phyloP scores from a whole-genome alignment of 1,140 invertebrate species.

The Panonychus citri region DNA sequence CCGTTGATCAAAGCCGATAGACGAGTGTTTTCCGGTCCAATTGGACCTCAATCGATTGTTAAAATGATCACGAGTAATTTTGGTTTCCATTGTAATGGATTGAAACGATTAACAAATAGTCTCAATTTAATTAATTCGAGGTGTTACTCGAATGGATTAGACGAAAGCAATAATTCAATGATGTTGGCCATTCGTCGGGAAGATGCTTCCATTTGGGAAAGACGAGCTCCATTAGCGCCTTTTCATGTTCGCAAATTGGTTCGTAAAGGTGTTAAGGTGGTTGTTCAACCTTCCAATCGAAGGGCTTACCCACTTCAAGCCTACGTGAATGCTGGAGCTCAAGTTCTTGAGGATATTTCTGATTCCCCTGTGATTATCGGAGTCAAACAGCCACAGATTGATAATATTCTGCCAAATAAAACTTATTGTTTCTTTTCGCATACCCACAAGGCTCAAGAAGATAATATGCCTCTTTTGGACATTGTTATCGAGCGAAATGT shows the following conservation, averaged over 20 bases:
- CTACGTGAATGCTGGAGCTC: constrained; percentile 64
- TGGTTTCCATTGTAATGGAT: no score
- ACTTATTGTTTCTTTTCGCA: constrained; percentile 98
- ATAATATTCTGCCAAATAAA: constrained; percentile 73
- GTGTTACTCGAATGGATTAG: not conserved
- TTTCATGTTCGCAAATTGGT: constrained; percentile 66
- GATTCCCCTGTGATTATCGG: constrained; percentile 88
- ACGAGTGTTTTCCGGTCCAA: no score
- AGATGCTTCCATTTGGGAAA: constrained; percentile 94
- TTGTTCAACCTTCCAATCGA: constrained; percentile 92
- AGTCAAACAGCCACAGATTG: constrained; percentile 89
- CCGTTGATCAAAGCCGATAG: no score
- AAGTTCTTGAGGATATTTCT: constrained; percentile 84
- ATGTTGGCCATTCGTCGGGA: constrained; percentile 37
- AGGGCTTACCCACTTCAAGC: constrained; percentile 89
- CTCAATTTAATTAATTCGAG: no score
- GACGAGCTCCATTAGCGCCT: constrained; percentile 79
- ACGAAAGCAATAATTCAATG: not conserved
- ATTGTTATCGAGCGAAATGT: constrained; percentile 48
- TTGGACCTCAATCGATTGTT: no score
- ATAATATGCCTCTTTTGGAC: constrained; percentile 90
- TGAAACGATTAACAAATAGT: no score
- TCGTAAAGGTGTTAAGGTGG: constrained; percentile 65
- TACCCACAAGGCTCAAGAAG: constrained; percentile 95
- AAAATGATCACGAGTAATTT: no score